phyloP scores from a whole-genome alignment of 2,888 invertebrate species.

The Hypselothyrea guttata region DNA sequence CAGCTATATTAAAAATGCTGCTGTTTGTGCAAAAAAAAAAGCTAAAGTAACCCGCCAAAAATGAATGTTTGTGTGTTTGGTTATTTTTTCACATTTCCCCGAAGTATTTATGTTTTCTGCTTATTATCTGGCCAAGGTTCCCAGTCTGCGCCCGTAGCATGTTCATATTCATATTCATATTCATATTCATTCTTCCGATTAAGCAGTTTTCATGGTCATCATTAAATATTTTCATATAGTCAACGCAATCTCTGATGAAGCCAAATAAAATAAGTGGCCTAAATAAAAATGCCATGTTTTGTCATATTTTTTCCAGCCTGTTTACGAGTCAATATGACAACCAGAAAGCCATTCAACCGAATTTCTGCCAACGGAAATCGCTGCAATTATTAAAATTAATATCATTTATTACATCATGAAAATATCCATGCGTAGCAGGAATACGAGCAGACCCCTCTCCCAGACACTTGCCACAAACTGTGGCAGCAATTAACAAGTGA shows the following conservation, averaged over 20 bases:
- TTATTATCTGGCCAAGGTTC: slow-evolving; percentile 48
- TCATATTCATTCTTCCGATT: slow-evolving; percentile 76
- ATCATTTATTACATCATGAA: slow-evolving; percentile 79
- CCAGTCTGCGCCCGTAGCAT: slow-evolving; percentile 24
- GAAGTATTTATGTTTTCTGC: slow-evolving; percentile 63
- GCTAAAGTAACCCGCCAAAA: slow-evolving; percentile 23
- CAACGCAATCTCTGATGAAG: slow-evolving; percentile 40
- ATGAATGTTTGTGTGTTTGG: slow-evolving; percentile 58
- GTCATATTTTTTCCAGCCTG: slow-evolving; percentile 38
- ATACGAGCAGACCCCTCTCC: slow-evolving; percentile 3
- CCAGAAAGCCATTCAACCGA: slow-evolving; percentile 21
- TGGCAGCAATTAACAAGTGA: slow-evolving; percentile 65
- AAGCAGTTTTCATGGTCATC: slow-evolving; percentile 76
- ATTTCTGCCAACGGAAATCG: slow-evolving; percentile 47
- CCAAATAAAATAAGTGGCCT: slow-evolving; percentile 63
- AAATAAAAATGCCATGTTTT: slow-evolving; percentile 52
- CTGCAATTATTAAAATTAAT: slow-evolving; percentile 79
- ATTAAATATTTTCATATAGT: slow-evolving; percentile 60
- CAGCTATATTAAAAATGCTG: slow-evolving; percentile 74
- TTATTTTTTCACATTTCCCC: slow-evolving; percentile 41
- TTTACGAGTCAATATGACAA: slow-evolving; percentile 47
- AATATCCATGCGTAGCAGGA: slow-evolving; percentile 47
- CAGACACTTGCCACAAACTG: slow-evolving; percentile 61
- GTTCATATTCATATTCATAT: slow-evolving; percentile 44
- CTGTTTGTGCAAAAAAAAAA: slow-evolving; percentile 66